Evolutionary conservation across 2,797 vertebrate genomes (phyloP), one percentile per base, ranked within the genome.

Genomic region (Echeneis naucrates): DNA sequence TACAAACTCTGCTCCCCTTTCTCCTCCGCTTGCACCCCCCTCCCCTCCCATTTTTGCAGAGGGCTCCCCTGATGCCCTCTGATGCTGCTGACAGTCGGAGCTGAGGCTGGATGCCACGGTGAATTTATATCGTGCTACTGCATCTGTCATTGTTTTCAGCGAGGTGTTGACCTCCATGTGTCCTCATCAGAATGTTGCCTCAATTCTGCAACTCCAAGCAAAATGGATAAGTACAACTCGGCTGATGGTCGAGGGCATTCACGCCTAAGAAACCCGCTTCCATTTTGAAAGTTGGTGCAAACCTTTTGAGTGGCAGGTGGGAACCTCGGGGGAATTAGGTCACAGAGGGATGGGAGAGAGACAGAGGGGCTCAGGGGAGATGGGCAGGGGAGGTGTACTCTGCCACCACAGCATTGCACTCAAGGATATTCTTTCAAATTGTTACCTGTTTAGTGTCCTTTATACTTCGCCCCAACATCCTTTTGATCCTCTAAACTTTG

Each of bases 291-390:
- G 78, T 87, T 90, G 86, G 54, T 65, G 81, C 59, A 83, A 85
- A 38, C 91, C 93, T 88, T 89, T 93, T 93, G 92, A 93, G 91
- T 91, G 90, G 84, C 85, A 89, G 87, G 89, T 81, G 77, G 72
- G 83, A 89, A 88, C 90, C 89, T 84, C 68, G 2, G 58, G 87
- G 90, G 92, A 92, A 89, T 88, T 87, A 80, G 93, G 94, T 91
- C 90, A 91, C 77, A 5, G 77, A 76, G 83, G 88, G 81, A 81
- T 84, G 69, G 83, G 84, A 82, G 82, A 80, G 80, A 82, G 67
- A 81, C 77, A 32, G 78, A 81, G 48, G 48, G 78, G 64, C 87
- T 84, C 83, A 53, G 73, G 86, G 87, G 89, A 90, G 69, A 80
- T 30, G 76, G 64, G 65, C 75, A 77, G 77, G 79, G 57, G 58